Evolutionary conservation across 2,113 vertebrate genomes (phyloP).

Genomic region (Rhinoptilus africanus): DNA sequence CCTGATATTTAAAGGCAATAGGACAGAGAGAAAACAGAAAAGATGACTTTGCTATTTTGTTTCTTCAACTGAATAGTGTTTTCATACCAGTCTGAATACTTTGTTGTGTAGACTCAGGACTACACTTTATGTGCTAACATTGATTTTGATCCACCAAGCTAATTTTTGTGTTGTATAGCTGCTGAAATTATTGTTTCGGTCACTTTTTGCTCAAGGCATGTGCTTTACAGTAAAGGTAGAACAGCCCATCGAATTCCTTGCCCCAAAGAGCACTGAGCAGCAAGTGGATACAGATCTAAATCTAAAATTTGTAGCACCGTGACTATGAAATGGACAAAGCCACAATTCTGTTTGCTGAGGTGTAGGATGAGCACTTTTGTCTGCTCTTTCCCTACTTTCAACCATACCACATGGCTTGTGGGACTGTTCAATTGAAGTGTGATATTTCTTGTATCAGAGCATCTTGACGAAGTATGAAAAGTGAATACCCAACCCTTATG

Average conservation of each 20-base stretch:
- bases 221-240: neutral
- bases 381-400: neutral
- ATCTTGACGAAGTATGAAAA: neutral
- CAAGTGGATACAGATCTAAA: neutral
- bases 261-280: neutral
- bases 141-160: neutral
- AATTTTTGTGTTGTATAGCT: neutral
- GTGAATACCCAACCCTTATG: neutral
- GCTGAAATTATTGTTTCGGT: neutral
- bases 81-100: neutral
- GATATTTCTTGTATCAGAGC: neutral
- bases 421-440: neutral
- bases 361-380: neutral
- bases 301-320: neutral
- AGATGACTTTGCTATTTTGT: neutral
- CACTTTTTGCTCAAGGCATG: neutral
- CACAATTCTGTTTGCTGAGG: neutral
- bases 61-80: neutral
- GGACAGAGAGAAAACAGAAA: neutral
- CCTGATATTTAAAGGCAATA: neutral
- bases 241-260: neutral
- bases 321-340: neutral
- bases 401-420: rapidly evolving
- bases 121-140: neutral
- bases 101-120: neutral